Evolutionary conservation across 1,140 invertebrate genomes (phyloP), one percentile per base, ranked within the genome.

Genomic region (Parasteatoda tepidariorum): DNA sequence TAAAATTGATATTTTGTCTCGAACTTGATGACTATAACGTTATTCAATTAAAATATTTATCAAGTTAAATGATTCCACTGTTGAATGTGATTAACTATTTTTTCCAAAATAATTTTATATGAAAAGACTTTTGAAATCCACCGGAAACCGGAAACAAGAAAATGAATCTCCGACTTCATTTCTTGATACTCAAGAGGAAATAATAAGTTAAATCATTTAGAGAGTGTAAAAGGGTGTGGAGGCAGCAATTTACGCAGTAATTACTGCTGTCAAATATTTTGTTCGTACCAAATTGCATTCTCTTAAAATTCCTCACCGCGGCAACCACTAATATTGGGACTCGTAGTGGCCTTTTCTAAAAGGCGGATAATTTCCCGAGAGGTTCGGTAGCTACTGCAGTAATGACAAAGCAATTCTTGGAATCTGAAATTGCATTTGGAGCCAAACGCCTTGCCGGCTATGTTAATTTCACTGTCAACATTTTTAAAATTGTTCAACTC

Each of bases 251-350:
- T 48, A 78, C 33, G 34, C 41, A 3, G 74, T 78, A 78, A 78
- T 78, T 74, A 61, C 71, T 34, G 57, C 30, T 78, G 74, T 78
- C 74, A 78, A 78, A 78, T 78, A 78, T 78, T 78, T 78, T 78
- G 38, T 55, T 78, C 74, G 34, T 34, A 62, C 26, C 74, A 74
- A 74, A 74, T 74, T 41, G 74, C 74, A 78, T 78, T 78, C 74
- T 78, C 74, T 66, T 66, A 64, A 78, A 78, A 78, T 78, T 78
- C 62, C 74, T 64, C 34, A 66, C 61, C 74, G 18, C 18, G 74
- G 61, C 59, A 78, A 78, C 74, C 59, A 66, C 74, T 66, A 66
- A 41, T 64, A 78, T 66, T 66, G 61, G 26, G 48, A 18, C 59
- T 34, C 24, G 6, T 61, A 75, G 31, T 22, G 33, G 38, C 59